These are phyloP conservation scores for Pteronotus mesoamericanus DNA, from an alignment of 2,797 vertebrate genomes.

Conservation along the genomic window DNA sequence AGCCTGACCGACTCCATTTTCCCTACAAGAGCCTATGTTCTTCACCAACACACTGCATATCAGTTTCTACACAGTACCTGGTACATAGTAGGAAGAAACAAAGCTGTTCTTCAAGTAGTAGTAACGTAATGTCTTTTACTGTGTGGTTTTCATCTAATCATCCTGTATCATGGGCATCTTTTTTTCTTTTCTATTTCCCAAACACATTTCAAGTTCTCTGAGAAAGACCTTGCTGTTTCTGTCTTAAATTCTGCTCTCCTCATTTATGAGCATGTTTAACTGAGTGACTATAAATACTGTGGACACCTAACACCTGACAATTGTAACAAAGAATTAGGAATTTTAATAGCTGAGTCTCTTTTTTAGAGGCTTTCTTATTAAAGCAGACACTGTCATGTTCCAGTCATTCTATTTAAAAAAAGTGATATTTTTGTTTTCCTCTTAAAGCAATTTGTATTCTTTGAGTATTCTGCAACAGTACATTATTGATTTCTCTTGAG, in stretches of 20 bases:
- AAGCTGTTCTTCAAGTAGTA: background rate
- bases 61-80: background rate
- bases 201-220: background rate
- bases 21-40: background rate
- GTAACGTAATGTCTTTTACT: background rate
- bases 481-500: background rate
- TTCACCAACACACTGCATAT: background rate
- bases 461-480: background rate
- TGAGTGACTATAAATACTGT: background rate
- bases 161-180: background rate
- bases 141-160: background rate
- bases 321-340: background rate
- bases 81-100: background rate
- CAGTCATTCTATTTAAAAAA: background rate
- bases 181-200: background rate
- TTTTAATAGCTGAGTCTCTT: background rate
- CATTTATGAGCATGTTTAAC: background rate
- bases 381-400: background rate
- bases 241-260: background rate
- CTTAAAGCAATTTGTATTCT: background rate
- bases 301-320: constrained; percentile 4
- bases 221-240: background rate
- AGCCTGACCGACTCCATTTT: no score
- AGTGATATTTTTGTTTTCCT: background rate
- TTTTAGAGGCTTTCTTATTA: background rate